Conservation (phyloP, 2,888 invertebrate species). For the Tetramorium bicarinatum region DNA sequence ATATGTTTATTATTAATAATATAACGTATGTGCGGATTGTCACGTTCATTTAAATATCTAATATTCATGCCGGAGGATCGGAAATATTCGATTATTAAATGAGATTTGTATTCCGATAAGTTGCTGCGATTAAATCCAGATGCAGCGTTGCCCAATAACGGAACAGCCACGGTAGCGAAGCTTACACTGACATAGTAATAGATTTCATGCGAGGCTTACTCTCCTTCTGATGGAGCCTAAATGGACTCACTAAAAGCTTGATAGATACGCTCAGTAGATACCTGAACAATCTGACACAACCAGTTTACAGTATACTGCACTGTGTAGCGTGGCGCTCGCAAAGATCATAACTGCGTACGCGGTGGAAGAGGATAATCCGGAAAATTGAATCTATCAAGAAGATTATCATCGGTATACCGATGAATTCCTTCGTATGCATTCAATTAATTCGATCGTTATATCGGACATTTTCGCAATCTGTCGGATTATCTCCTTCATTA, state of each 20-base stretch:
- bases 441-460: conserved; percentile 5
- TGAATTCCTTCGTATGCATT: not conserved
- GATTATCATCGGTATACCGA: not conserved
- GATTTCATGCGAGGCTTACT: conserved; percentile 19
- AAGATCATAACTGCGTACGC: conserved; percentile 14
- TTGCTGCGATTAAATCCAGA: not conserved
- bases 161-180: not conserved
- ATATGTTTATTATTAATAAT: conserved; percentile 33
- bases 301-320: not conserved
- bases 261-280: conserved; percentile 4
- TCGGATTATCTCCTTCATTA: conserved; percentile 14
- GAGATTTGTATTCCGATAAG: conserved; percentile 9
- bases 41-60: conserved; percentile 41
- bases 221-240: conserved; percentile 14
- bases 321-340: not conserved
- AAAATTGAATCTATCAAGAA: conserved; percentile 22
- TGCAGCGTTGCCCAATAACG: not conserved
- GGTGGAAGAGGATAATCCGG: conserved; percentile 6
- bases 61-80: conserved; percentile 18
- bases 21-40: conserved; percentile 28
- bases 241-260: conserved; percentile 32
- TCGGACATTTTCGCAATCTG: not conserved
- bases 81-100: conserved; percentile 34
- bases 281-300: conserved; percentile 7
- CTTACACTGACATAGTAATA: not conserved